phyloP scores from a whole-genome alignment of 2,797 vertebrate genomes.

The Acrossocheilus fasciatus region DNA sequence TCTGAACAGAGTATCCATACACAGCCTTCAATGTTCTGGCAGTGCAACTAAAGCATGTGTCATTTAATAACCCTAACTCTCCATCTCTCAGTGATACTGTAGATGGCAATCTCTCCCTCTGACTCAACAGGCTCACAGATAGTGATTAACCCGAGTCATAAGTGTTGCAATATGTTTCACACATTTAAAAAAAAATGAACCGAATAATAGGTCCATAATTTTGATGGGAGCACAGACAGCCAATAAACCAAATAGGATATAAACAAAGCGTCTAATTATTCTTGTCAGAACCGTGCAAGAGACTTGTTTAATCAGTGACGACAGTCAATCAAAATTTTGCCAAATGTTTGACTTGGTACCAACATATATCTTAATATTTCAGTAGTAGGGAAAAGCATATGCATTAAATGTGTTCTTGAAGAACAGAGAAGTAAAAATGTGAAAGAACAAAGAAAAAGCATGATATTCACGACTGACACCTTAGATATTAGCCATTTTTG shows the following conservation, averaged over 20 bases:
- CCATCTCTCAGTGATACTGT: slow-evolving; percentile 67
- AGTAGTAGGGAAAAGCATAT: neutral
- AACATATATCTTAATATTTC: neutral
- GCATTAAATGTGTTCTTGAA: neutral
- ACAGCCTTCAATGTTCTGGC: neutral
- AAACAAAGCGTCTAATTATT: slow-evolving; percentile 30
- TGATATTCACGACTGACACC: neutral
- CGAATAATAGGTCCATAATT: slow-evolving; percentile 6
- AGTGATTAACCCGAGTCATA: slow-evolving; percentile 29
- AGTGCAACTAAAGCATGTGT: neutral
- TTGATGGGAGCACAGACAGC: neutral
- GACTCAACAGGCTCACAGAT: slow-evolving; percentile 13
- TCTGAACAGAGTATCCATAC: neutral
- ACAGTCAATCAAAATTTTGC: slow-evolving; percentile 4
- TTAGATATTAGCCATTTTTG: neutral
- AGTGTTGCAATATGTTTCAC: slow-evolving; percentile 32
- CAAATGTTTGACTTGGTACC: neutral
- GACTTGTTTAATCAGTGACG: slow-evolving; percentile 4
- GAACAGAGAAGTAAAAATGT: neutral
- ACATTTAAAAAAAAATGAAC: slow-evolving; percentile 1
- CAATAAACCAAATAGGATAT: slow-evolving; percentile 30
- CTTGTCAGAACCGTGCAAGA: neutral
- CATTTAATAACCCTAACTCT: slow-evolving; percentile 6
- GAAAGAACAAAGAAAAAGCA: neutral
- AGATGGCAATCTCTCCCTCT: slow-evolving; percentile 81